Evolutionary conservation across 35 echinoderm and acorn worm genomes (phyloP), one percentile per base, ranked within the genome.

Genomic region (Lytechinus pictus): DNA sequence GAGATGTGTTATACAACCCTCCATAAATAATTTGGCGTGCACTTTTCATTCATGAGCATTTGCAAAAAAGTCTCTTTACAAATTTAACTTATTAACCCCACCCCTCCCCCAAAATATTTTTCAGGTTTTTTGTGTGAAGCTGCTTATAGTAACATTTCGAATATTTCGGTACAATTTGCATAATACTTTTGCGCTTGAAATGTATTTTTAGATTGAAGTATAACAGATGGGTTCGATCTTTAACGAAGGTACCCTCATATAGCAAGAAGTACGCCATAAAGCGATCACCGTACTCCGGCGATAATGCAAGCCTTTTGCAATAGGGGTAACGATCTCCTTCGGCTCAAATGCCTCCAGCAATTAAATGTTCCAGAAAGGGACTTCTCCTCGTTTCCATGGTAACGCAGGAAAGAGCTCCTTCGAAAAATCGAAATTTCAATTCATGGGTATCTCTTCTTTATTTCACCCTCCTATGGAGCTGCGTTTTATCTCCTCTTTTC

Each of bases 341-440:
- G 66, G 66, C 19, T 79, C 16, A 79, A 79, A n/a, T 79, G 66
- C 66, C 66, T 79, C 21, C 12, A 79, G 66, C 66, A 79, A 79
- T 79, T 79, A 79, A 79, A 79, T 79, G 66, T 19, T 79, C 66
- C 66, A 79, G 66, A 79, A 79, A 79, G 66, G 66, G 66, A 79
- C 66, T 79, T 79, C 66, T 79, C 66, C n/a, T 24, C 66, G 7
- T 79, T 79, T 24, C 66, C 66, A 79, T 79, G 66, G 66, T 24
- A 79, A 79, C 66, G 66, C 66, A 79, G 66, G 66, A 79, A 79
- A 79, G 66, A 79, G 66, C 66, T 79, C 66, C 66, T 79, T 79
- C 66, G 19, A 79, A 79, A 79, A 79, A 79, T 79, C 66, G 66
- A 79, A n/a, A 79, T 79, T 79, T 79, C 66, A 79, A n/a, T 79